Percentiles rank a stretch among this genome's conserved stretches.
Evolutionary conservation across 2,888 invertebrate genomes (phyloP).

Genomic region (Mantis religiosa): DNA sequence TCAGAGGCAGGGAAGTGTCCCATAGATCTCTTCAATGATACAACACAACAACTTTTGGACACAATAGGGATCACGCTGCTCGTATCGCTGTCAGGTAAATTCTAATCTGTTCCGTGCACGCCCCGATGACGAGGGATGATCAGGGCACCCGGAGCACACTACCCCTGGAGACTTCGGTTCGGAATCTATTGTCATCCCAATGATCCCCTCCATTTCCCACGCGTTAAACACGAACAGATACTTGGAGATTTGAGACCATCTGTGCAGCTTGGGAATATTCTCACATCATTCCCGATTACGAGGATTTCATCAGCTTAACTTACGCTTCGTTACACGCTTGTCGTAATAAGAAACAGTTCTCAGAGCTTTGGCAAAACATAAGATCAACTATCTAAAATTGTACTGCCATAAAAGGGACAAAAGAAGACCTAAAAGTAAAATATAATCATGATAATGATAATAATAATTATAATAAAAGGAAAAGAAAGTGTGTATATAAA

Average conservation of each 20-base stretch:
- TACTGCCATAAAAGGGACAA: no score
- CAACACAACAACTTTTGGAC: no score
- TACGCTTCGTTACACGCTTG: neutral
- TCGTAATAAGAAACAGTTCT: no score
- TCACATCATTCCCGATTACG: neutral
- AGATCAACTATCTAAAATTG: no score
- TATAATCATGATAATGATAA: no score
- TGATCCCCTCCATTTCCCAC: neutral
- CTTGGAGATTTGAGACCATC: neutral
- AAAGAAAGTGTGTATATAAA: no score
- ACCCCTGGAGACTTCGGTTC: neutral
- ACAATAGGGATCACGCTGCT: neutral
- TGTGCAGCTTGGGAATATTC: neutral
- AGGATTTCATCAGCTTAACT: neutral
- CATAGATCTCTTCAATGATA: no score
- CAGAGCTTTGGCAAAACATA: no score
- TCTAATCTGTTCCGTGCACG: neutral
- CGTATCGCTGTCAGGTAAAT: neutral
- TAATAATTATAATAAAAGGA: no score
- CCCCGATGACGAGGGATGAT: neutral
- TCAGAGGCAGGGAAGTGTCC: no score
- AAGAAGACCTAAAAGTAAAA: no score
- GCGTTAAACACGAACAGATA: neutral
- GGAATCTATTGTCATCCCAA: neutral
- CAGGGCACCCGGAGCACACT: neutral